These are phyloP conservation scores for Chionis minor DNA, from an alignment of 2,113 vertebrate species.

Conservation along the genomic window DNA sequence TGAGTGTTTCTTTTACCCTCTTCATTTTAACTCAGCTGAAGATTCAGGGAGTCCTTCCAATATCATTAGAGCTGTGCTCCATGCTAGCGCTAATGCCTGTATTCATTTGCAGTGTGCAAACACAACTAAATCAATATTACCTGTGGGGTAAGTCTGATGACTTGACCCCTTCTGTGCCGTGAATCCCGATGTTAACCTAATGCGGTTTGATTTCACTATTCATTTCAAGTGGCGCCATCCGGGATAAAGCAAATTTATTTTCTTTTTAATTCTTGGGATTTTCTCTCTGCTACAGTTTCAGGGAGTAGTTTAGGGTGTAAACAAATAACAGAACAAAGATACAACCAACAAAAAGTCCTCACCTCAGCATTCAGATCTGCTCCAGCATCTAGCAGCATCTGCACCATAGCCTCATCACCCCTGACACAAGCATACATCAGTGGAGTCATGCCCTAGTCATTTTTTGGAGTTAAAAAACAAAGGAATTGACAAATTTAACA, in stretches of 20 bases:
- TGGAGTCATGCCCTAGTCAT: slow-evolving; percentile 93
- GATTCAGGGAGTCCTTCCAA: neutral
- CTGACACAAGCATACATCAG: slow-evolving; percentile 98
- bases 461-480: slow-evolving; percentile 72
- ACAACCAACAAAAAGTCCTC: slow-evolving; percentile 69
- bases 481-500: slow-evolving; percentile 59
- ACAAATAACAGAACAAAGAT: slow-evolving; percentile 39
- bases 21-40: neutral
- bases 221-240: neutral
- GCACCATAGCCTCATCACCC: slow-evolving; percentile 98
- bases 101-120: neutral
- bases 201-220: neutral
- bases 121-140: neutral
- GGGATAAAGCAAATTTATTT: neutral
- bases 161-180: neutral
- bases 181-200: neutral
- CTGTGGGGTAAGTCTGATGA: neutral
- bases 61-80: neutral
- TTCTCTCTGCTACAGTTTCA: neutral
- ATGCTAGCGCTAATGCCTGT: neutral
- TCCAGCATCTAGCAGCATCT: slow-evolving; percentile 98
- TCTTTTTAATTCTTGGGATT: neutral
- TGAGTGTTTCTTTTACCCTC: neutral
- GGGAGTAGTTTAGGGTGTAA: neutral
- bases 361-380: slow-evolving; percentile 98